Evolutionary conservation across 2,888 invertebrate species (phyloP), one percentile per base, ranked within the genome.

Genomic region (Tipula vernalis): DNA sequence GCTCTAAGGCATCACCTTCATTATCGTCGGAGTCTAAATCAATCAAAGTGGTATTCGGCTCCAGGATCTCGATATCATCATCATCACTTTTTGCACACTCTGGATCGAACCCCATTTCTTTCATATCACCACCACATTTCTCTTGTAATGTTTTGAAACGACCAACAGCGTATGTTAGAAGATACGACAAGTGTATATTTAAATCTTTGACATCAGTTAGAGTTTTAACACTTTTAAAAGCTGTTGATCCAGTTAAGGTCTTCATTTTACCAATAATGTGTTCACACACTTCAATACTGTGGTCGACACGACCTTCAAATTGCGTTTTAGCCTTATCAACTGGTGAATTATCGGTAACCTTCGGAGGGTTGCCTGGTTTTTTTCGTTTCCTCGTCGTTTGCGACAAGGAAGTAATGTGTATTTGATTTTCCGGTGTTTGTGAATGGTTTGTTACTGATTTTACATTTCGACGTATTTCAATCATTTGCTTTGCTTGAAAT

Each of bases 31-130:
- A 91, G 88, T 91, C 91, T n/a, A 91, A 89, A 44, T 90, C 91
- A 47, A 91, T 91, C 2, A 90, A 90, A 87, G 91, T 91, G 0
- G 91, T 91, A 88, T 91, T 90, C 2, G 91, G 91, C 87, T 92
- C 92, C 39, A 92, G 91, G 88, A 92, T 91, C 88, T 91, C 90
- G 12, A 91, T 90, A 88, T 92, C 91, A 86, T 91, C 92, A 86
- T 91, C 91, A 87, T 91, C 91, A 39, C 41, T 41, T 28, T 71
- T 71, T 18, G 71, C 1, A 71, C 71, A 10, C 3, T 71, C 71
- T 71, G 71, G 71, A 39, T 84, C 84, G 15, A 36, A 36, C 15
- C 84, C 84, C 87, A 91, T 89, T 15, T 90, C 89, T 5, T 90
- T 89, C 91, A 92, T 91, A 88, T 91, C 91, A 10, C 89, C 89